phyloP scores from a whole-genome alignment of 2,888 invertebrate genomes.

The Cantharis nigra region DNA sequence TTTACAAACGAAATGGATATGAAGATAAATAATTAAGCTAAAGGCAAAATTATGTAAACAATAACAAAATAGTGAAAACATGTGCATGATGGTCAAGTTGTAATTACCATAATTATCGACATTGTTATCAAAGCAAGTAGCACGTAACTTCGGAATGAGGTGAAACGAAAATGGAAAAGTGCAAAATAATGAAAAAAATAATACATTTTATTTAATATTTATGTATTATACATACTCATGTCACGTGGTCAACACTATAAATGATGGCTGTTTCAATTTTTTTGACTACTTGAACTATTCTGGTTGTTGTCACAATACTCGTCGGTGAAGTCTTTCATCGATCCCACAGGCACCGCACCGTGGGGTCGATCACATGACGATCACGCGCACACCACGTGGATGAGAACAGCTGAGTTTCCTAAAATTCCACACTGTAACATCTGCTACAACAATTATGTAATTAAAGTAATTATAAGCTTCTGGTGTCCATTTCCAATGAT shows the following conservation, averaged over 20 bases:
- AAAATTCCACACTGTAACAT: conserved; percentile 18
- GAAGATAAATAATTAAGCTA: neutral
- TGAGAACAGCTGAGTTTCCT: conserved; percentile 33
- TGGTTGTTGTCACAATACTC: conserved; percentile 23
- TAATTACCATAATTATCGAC: neutral
- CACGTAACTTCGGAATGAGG: neutral
- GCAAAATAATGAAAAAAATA: neutral
- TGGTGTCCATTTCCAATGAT: neutral
- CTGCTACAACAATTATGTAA: conserved; percentile 14
- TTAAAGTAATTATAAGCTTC: neutral
- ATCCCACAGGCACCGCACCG: conserved; percentile 43
- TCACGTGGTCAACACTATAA: conserved; percentile 43
- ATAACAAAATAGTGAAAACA: neutral
- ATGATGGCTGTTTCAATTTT: conserved; percentile 30
- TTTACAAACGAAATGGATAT: neutral
- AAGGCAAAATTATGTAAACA: neutral
- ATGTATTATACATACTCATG: conserved; percentile 45
- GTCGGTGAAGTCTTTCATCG: conserved; percentile 41
- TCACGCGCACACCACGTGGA: conserved; percentile 48
- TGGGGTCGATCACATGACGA: conserved; percentile 46
- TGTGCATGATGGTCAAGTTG: neutral
- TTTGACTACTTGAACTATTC: conserved; percentile 36
- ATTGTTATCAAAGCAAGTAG: neutral
- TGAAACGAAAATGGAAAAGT: conserved; percentile 2
- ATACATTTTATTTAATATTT: neutral